Conservation (phyloP, 1,140 invertebrate genomes). For the Pachyrhynchus sulphureomaculatus region DNA sequence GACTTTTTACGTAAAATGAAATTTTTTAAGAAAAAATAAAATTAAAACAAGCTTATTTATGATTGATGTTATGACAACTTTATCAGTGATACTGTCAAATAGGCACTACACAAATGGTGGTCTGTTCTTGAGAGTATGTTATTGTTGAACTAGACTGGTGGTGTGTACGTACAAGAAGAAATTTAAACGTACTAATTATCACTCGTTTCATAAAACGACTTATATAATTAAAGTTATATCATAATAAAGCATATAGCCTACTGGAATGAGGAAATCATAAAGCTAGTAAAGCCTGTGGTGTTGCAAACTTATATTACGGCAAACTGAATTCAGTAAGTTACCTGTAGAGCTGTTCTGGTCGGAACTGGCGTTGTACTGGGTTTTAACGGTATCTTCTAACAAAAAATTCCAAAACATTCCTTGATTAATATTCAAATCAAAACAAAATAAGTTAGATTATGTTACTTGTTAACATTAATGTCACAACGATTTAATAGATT, state of each 20-base stretch:
- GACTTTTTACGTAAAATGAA: no score
- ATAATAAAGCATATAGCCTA: neutral
- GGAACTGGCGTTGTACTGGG: constrained; percentile 38
- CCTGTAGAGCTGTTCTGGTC: constrained; percentile 48
- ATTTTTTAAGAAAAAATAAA: no score
- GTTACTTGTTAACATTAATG: neutral
- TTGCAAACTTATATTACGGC: constrained; percentile 6
- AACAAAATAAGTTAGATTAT: constrained; percentile 7
- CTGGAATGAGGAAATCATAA: neutral
- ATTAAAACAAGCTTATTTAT: no score
- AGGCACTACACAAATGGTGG: no score
- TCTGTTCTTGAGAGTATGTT: no score
- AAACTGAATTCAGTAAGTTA: constrained; percentile 43
- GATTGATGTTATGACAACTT: no score
- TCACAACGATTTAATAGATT: neutral
- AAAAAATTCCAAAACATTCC: constrained; percentile 24
- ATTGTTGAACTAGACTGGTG: no score
- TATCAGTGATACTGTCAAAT: no score
- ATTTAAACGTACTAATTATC: no score
- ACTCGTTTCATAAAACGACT: no score
- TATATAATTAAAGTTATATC: no score
- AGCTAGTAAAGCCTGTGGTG: constrained; percentile 24
- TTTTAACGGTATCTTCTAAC: constrained; percentile 43
- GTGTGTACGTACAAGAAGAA: no score
- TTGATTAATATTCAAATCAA: constrained; percentile 13